These are phyloP conservation scores for Alloscopus bannaensis DNA, from an alignment of 2,888 invertebrate species.

Conservation along the genomic window DNA sequence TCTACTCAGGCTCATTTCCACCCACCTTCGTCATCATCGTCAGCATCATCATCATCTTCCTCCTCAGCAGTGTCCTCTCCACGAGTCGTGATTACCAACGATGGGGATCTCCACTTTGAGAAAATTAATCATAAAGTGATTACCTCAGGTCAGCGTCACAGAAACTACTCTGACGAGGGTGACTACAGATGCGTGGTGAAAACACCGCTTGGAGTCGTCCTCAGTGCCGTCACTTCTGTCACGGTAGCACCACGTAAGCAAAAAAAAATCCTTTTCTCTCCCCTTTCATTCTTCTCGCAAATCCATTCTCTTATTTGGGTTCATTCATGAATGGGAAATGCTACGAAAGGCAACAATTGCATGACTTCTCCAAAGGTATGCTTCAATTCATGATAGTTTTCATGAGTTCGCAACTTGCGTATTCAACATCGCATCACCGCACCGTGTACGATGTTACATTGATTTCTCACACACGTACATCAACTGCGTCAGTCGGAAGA, in stretches of 20 bases:
- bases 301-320: not conserved
- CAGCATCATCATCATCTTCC: constrained; percentile 36
- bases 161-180: constrained; percentile 70
- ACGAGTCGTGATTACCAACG: constrained; percentile 59
- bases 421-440: too few species aligned
- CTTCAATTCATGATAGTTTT: too few species aligned
- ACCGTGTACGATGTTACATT: too few species aligned
- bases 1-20: constrained; percentile 59
- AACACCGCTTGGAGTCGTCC: constrained; percentile 66
- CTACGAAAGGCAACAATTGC: not conserved
- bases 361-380: too few species aligned
- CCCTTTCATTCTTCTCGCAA: too few species aligned
- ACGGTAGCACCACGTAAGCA: constrained; percentile 64
- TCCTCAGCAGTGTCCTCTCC: constrained; percentile 24
- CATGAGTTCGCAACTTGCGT: too few species aligned
- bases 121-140: constrained; percentile 70
- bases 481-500: too few species aligned
- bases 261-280: too few species aligned
- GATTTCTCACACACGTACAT: too few species aligned
- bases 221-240: constrained; percentile 66
- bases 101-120: constrained; percentile 70
- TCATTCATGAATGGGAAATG: not conserved
- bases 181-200: constrained; percentile 70
- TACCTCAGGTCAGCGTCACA: constrained; percentile 61
- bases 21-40: constrained; percentile 29